Conservation (phyloP, 2,113 vertebrate genomes). For the Otolemur garnettii region DNA sequence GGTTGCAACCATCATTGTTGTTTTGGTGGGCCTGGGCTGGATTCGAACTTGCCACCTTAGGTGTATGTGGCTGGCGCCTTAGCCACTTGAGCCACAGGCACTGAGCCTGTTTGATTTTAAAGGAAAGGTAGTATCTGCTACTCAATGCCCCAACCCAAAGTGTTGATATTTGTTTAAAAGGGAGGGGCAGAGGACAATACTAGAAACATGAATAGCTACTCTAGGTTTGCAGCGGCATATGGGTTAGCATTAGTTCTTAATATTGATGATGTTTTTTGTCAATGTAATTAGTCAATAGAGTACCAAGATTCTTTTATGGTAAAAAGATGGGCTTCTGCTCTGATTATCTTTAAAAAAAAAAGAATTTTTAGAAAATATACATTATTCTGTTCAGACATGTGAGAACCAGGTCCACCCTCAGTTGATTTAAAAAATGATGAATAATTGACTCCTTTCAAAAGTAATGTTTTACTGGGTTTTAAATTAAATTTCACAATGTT, state of each 20-base stretch:
- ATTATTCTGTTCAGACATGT: neutral
- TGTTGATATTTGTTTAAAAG: constrained; percentile 65
- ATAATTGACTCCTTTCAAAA: no score
- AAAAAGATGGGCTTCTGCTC: constrained; percentile 56
- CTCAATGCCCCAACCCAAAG: neutral
- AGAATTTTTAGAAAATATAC: no score
- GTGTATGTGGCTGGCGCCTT: no score
- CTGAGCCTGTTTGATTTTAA: neutral
- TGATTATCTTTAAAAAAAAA: neutral
- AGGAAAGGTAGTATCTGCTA: constrained; percentile 22
- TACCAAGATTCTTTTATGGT: constrained; percentile 47
- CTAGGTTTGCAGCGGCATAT: constrained; percentile 53
- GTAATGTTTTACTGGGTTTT: constrained; percentile 73
- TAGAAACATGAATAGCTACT: constrained; percentile 67
- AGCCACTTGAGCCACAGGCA: no score
- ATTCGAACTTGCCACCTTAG: no score
- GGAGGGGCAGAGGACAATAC: constrained; percentile 46
- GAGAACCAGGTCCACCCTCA: no score
- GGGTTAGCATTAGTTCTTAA: constrained; percentile 51
- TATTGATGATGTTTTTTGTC: constrained; percentile 25
- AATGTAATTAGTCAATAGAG: neutral
- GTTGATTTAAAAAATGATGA: no score
- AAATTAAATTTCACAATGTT: constrained; percentile 65
- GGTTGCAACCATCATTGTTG: no score
- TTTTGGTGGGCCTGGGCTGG: no score